phyloP scores from a whole-genome alignment of 2,113 vertebrate genomes.

The Microcebus tavaratra region DNA sequence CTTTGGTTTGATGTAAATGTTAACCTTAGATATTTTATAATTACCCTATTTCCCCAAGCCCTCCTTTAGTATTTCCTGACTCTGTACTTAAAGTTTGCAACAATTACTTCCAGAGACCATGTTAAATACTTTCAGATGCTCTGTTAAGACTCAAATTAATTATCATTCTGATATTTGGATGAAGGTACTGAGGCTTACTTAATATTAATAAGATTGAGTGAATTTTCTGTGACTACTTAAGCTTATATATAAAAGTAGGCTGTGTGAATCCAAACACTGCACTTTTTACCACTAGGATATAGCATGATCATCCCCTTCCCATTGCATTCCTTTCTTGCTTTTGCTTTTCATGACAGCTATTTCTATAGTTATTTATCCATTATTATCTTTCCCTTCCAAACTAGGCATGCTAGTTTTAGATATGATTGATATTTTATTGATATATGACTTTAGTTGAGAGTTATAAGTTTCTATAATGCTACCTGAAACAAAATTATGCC shows the following conservation, averaged over 20 bases:
- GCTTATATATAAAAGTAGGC: background rate
- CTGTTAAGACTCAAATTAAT: background rate
- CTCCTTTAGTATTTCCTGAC: background rate
- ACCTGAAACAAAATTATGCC: background rate
- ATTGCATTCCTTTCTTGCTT: background rate
- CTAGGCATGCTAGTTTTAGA: background rate
- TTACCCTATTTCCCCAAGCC: background rate
- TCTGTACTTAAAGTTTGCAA: background rate
- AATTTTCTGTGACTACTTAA: background rate
- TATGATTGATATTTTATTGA: background rate
- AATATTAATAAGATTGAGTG: background rate
- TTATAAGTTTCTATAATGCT: background rate
- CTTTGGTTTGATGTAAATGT: background rate
- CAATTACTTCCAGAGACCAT: background rate
- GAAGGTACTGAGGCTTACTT: background rate
- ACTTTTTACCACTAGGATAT: background rate
- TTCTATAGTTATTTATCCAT: background rate
- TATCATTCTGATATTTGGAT: background rate
- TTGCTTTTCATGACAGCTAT: background rate
- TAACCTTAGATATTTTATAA: background rate
- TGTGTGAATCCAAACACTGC: background rate
- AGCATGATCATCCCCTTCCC: fast-evolving
- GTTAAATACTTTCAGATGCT: background rate
- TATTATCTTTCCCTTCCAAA: background rate
- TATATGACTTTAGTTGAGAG: background rate